Conservation (phyloP, 1,140 invertebrate genomes). For the Drosophila grimshawi region DNA sequence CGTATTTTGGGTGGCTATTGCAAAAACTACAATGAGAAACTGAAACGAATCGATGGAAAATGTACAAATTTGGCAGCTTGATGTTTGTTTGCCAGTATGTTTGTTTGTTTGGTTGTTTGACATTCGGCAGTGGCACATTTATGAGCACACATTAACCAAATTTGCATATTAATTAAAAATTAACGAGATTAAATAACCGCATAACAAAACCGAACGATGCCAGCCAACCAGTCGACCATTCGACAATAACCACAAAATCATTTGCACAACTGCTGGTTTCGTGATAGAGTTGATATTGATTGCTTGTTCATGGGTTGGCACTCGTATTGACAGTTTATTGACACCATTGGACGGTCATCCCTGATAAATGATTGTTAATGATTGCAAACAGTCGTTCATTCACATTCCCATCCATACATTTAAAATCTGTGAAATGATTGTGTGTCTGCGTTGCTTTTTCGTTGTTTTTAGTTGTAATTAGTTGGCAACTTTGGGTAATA, state of each 20-base stretch:
- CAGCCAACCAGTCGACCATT: not conserved
- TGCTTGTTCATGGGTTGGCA: not conserved
- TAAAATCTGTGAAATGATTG: not conserved
- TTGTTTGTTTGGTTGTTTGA: constrained; percentile 3
- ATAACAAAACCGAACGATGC: not conserved
- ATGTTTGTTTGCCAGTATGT: not conserved
- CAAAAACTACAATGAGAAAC: constrained; percentile 13
- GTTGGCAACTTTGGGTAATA: constrained; percentile 63
- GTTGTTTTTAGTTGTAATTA: constrained; percentile 68
- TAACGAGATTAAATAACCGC: constrained; percentile 44
- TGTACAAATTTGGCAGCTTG: constrained; percentile 42
- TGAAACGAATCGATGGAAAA: constrained; percentile 33
- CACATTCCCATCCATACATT: not conserved
- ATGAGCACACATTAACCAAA: constrained; percentile 65
- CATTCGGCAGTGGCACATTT: constrained; percentile 18
- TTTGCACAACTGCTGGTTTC: not conserved
- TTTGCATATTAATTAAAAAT: constrained; percentile 81
- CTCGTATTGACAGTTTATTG: constrained; percentile 1
- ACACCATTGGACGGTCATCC: not conserved
- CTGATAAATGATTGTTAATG: constrained; percentile 15
- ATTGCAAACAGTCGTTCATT: constrained; percentile 6
- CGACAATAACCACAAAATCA: constrained; percentile 10
- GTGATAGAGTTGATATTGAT: constrained; percentile 5
- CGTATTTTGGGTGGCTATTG: too few species aligned
- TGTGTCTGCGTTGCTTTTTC: constrained; percentile 14